Evolutionary conservation across 2,888 invertebrate genomes (phyloP), one percentile per base, ranked within the genome.

Genomic region (Leptinotarsa rubiginosa): DNA sequence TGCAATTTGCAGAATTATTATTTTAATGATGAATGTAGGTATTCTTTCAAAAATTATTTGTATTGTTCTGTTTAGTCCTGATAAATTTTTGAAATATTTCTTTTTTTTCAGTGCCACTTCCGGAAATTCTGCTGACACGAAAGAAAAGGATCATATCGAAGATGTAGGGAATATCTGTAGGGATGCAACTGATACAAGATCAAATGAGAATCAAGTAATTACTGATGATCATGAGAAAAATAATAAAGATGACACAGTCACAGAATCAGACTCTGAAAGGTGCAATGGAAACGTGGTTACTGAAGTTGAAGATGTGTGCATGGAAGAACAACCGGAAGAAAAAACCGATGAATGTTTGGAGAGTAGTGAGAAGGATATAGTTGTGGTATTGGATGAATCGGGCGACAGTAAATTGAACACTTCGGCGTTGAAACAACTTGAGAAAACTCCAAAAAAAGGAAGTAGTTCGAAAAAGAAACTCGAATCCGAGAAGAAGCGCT

Each of bases 381-480:
- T 66, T 12, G 22, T 31, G 52, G 59, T 47, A 18, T 69, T 49
- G 62, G 41, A 31, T 41, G 66, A 65, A 20, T 31, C 62, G n/a
- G 16, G 67, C 65, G 65, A 65, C 41, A 67, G 73, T 62, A 77
- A 76, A 66, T 49, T 77, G n/a, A 65, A 70, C 25, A 76, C 54
- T 78, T 62, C 62, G 1, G n/a, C 22, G 12, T 25, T 15, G 4
- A 25, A 62, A 62, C 25, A 31, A 31, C 41, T 20, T 41, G 62
- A 62, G 3, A 25, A 41, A 41, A 87, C 83, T 70, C 86, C 87
- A 2, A 86, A 83, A 78, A 85, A 91, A 88, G 25, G 31, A 62
- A 5, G n/a, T 41, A 12, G 31, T 41, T 69, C 90, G 3, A 90
- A 82, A 66, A 92, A 90, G 82, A 91, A 89, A 73, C 47, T 81